Evolutionary conservation across 2,888 invertebrate species (phyloP), one percentile per base, ranked within the genome.

Genomic region (Cancer borealis): DNA sequence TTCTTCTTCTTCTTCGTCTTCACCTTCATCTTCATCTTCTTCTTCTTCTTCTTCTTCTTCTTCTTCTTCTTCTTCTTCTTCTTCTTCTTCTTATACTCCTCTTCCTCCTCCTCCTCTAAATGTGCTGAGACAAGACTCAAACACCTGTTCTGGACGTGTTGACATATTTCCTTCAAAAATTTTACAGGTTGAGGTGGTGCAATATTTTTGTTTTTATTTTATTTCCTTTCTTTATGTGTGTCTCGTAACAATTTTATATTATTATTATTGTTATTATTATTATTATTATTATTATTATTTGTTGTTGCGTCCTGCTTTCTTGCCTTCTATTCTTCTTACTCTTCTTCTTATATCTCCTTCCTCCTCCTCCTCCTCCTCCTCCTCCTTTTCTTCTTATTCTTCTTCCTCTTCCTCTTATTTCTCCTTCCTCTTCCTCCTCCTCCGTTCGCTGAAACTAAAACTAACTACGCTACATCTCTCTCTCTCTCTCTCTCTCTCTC

Each of bases 401-500:
- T 30, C 54, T 6, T 54, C 54, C 6, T 3, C 14, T 54, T 54
- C 12, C 17, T 30, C 30, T 26, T 30, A 1, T 26, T 54, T 54
- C 17, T 17, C 14, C 26, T 90, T 90, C 30, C 54, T 54, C 54
- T 4, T 30, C 90, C n/a, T 90, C 26, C 14, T 54, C 12, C 12
- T 30, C 17, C n/a, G 14, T 1, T 54, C 30, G 0, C 47, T 17
- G 39, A 39, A 14, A 39, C 39, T 4, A 39, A 2, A 21, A 14
- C 6, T 17, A 88, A 45, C 39, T 88, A 39, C 49, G 30, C 30
- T 91, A 17, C 21, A n/a, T 91, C 90, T 47, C 30, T 26, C 91
- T 30, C 30, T 60, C 49, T 49, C 91, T 91, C 47, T 91, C 39
- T 47, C 91, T 91, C 91, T 91, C 91, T 91, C 91, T 91, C 91